Conservation (phyloP, 2,888 invertebrate species). For the Spialia ferax region DNA sequence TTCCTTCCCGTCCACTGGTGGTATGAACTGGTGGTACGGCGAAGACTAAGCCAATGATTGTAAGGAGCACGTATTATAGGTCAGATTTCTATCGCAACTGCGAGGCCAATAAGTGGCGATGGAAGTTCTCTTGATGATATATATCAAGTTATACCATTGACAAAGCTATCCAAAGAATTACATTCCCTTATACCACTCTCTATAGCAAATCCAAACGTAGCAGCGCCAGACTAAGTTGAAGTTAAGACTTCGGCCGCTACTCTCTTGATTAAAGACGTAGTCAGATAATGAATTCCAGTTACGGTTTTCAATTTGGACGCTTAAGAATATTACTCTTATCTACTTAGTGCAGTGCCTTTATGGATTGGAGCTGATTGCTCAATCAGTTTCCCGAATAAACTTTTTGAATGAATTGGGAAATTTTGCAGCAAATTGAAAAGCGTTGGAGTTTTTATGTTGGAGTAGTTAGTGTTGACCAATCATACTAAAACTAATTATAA, state of each 20-base stretch:
- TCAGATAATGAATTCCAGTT: slow-evolving; percentile 34
- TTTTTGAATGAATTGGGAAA: not conserved
- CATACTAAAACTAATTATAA: too few relatives aligned
- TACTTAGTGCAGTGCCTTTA: not conserved
- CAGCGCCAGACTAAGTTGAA: slow-evolving; percentile 2
- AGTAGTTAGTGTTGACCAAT: too few relatives aligned
- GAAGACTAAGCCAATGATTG: too few relatives aligned
- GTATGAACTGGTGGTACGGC: too few relatives aligned
- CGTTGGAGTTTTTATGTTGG: too few relatives aligned
- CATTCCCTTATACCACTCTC: not conserved
- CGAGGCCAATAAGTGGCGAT: too few relatives aligned
- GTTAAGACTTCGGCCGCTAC: not conserved
- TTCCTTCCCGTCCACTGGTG: too few relatives aligned
- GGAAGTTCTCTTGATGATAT: too few relatives aligned
- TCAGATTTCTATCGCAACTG: too few relatives aligned
- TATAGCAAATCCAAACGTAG: not conserved
- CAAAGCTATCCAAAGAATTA: not conserved
- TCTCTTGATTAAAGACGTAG: slow-evolving; percentile 29
- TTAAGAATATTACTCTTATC: slow-evolving; percentile 29
- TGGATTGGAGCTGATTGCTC: slow-evolving; percentile 11
- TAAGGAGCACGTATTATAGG: too few relatives aligned
- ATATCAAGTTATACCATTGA: not conserved
- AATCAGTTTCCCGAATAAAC: not conserved
- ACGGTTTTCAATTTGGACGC: slow-evolving; percentile 33
- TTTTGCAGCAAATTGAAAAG: not conserved